These are phyloP conservation scores for Parus major DNA, from an alignment of 2,113 vertebrate species.

Conservation along the genomic window DNA sequence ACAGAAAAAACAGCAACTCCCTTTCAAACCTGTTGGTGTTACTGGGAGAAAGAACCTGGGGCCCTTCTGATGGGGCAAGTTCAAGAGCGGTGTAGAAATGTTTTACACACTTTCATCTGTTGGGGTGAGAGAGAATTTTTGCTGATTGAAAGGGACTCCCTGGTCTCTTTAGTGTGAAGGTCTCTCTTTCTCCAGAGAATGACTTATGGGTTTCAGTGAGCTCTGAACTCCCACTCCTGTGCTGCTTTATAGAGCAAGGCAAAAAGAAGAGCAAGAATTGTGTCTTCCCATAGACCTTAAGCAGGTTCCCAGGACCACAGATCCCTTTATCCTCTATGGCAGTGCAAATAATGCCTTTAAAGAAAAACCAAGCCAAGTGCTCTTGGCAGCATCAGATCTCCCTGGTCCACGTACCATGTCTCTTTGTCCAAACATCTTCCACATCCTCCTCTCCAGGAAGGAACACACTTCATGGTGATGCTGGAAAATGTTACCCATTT, in stretches of 20 bases:
- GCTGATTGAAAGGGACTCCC: background rate
- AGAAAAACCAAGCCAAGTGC: background rate
- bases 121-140: background rate
- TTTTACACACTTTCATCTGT: background rate
- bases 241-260: background rate
- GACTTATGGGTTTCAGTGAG: background rate
- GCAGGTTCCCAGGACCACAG: background rate
- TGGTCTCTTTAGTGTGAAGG: background rate
- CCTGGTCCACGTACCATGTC: background rate
- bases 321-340: background rate
- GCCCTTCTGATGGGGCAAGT: background rate
- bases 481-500: background rate
- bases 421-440: background rate
- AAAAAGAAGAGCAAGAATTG: background rate
- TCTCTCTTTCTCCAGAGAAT: background rate
- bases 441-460: background rate
- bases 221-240: background rate
- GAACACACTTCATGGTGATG: background rate
- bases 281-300: background rate
- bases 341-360: background rate
- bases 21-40: background rate
- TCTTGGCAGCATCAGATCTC: background rate
- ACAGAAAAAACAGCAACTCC: background rate
- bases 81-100: background rate
- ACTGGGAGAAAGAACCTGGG: background rate